These are phyloP conservation scores for Harpalus rubripes DNA, from an alignment of 2,888 invertebrate species.

Conservation along the genomic window DNA sequence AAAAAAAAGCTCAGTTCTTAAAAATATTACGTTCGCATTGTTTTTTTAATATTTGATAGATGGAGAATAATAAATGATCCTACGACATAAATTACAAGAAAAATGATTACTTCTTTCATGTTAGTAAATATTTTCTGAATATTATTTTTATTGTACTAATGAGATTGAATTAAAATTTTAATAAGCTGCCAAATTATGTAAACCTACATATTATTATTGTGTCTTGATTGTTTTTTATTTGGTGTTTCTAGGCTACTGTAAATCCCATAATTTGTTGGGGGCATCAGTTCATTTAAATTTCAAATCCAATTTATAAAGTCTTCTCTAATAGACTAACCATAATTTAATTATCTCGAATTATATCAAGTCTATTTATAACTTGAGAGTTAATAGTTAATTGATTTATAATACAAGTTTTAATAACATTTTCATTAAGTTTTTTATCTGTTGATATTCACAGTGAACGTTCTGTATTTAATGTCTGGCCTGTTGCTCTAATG, in stretches of 20 bases:
- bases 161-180: too few species aligned
- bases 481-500: slow-evolving; percentile 25
- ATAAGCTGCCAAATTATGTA: too few species aligned
- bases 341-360: slow-evolving; percentile 26
- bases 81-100: too few species aligned
- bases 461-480: slow-evolving; percentile 18
- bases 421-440: slow-evolving; percentile 25
- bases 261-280: neutral
- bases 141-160: too few species aligned
- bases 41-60: too few species aligned
- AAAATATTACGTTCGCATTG: too few species aligned
- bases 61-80: too few species aligned
- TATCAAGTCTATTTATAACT: slow-evolving; percentile 26
- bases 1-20: too few species aligned
- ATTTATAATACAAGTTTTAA: slow-evolving; percentile 43
- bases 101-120: too few species aligned
- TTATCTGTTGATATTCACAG: slow-evolving; percentile 9
- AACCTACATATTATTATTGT: too few species aligned
- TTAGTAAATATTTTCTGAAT: too few species aligned
- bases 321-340: slow-evolving; percentile 20
- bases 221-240: neutral
- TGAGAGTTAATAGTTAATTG: slow-evolving; percentile 5
- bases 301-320: slow-evolving; percentile 2
- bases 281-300: neutral
- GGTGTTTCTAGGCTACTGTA: neutral